Base-by-base conservation (phyloP, 2,113 vertebrate species). In the Melanostigma gelatinosum region DNA sequence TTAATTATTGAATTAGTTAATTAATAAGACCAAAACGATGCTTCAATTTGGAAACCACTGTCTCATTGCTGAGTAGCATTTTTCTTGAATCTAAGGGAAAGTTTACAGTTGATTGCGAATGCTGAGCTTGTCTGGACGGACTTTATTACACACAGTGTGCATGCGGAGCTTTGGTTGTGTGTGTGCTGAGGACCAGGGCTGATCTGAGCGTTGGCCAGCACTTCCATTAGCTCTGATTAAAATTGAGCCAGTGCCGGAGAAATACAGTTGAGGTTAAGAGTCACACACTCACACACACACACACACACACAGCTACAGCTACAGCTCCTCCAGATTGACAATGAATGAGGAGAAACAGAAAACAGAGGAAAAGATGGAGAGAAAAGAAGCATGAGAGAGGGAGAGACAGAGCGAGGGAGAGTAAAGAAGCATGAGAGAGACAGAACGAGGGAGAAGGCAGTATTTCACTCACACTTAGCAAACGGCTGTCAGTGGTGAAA, bases 171-270 rank as follows among this genome's bases (percentile, higher is more conserved):
- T 66, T 60, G 50, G 81, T 40, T 89, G 87, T 77, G 69, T 85
- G 68, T 85, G 88, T 79, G 85, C 83, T 74, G 38, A 77, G 85
- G 73, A 55, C 70, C 75, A 85, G 62, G 24, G 32, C 61, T 85
- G 85, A 85, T 86, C 91, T 95, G 95, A 95, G 81, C 87, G 71
- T 82, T 81, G 92, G 96, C 96, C 96, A 97, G 87, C 91, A 88
- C 73, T 92, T 94, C 96, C 96, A 97, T 98, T 97, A 97, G 94
- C 85, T 65, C 80, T 96, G 94, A 97, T 95, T 96, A 94, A 96
- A 97, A 94, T 82, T 91, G 85, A 94, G 89, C 85, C 75, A 77
- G 85, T 72, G 72, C 82, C 94, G 92, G 94, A 85, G 63, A 95
- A 94, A 95, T 93, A 91, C 87, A 91, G 84, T 88, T 91, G 92